phyloP scores from a whole-genome alignment of 2,888 invertebrate species.

The Sinopyrophorus schimmeli region DNA sequence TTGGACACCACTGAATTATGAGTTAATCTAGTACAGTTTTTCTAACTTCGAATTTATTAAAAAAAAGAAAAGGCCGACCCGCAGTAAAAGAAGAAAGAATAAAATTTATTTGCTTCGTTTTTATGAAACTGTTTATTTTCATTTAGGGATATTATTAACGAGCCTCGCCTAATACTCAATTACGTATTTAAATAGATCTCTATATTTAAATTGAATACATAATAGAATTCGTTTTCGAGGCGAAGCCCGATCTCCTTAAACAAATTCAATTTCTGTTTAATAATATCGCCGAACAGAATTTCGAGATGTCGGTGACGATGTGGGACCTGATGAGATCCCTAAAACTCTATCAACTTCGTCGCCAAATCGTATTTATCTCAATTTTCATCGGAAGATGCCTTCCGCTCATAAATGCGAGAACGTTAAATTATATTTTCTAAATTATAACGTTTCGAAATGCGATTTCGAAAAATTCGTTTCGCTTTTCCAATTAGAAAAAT shows the following conservation, averaged over 20 bases:
- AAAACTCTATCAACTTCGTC: slow-evolving; percentile 27
- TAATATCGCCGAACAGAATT: slow-evolving; percentile 33
- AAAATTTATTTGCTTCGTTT: too few species aligned
- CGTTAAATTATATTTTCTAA: slow-evolving; percentile 9
- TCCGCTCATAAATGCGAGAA: slow-evolving; percentile 21
- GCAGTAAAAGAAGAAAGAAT: too few species aligned
- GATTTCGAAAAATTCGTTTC: background rate
- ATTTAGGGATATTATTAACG: background rate
- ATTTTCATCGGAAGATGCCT: slow-evolving; percentile 23
- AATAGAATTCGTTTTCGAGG: slow-evolving; percentile 19
- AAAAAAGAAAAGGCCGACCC: too few species aligned
- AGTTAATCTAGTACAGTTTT: too few species aligned
- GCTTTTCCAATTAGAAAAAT: background rate
- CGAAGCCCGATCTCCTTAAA: slow-evolving; percentile 25
- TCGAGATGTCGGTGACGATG: slow-evolving; percentile 24
- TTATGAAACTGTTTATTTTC: too few species aligned
- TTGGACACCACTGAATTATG: too few species aligned
- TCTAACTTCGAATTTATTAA: too few species aligned
- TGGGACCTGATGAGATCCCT: slow-evolving; percentile 28
- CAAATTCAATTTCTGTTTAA: slow-evolving; percentile 38
- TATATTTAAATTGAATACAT: slow-evolving; percentile 21
- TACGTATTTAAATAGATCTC: slow-evolving; percentile 10
- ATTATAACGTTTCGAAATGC: slow-evolving; percentile 3
- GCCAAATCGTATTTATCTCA: slow-evolving; percentile 27
- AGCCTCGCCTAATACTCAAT: slow-evolving; percentile 3